phyloP scores from a whole-genome alignment of 2,888 invertebrate species.

The Zaprionus lineosus region DNA sequence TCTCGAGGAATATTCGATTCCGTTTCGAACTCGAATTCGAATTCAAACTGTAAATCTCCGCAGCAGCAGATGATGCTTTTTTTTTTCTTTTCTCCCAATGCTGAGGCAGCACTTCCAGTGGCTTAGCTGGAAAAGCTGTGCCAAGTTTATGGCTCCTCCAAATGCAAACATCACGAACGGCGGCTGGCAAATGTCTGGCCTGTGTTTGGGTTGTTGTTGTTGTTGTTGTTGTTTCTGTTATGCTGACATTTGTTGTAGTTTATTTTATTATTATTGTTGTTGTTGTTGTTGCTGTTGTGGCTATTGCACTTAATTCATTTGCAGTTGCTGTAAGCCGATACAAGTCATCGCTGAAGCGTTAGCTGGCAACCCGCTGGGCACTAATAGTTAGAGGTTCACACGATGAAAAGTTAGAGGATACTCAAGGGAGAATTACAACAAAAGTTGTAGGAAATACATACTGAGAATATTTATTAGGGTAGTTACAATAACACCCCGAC shows the following conservation, averaged over 20 bases:
- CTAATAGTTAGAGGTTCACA: constrained; percentile 30
- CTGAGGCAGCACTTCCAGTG: constrained; percentile 28
- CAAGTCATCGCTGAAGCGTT: constrained; percentile 18
- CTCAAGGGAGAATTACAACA: too few species aligned
- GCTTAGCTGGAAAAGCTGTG: constrained; percentile 49
- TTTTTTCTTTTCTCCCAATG: constrained; percentile 11
- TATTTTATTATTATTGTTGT: constrained; percentile 7
- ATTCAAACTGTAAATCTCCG: too few species aligned
- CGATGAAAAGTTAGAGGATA: too few species aligned
- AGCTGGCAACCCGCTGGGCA: constrained; percentile 17
- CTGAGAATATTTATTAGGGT: too few species aligned
- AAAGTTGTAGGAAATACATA: too few species aligned
- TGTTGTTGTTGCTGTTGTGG: constrained; percentile 31
- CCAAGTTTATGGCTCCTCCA: constrained; percentile 23
- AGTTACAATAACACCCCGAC: too few species aligned
- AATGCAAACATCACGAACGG: constrained; percentile 7
- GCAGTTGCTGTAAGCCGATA: constrained; percentile 50
- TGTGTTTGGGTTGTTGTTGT: constrained; percentile 23
- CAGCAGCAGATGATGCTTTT: constrained; percentile 32
- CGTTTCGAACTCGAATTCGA: too few species aligned
- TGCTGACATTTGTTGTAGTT: constrained; percentile 1
- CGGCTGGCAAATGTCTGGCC: constrained; percentile 30
- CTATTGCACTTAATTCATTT: constrained; percentile 54
- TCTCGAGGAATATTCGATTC: constrained; percentile 27
- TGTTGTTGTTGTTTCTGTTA: constrained; percentile 2